phyloP scores from a whole-genome alignment of 1,140 invertebrate species.

The Heliothis subflexa region DNA sequence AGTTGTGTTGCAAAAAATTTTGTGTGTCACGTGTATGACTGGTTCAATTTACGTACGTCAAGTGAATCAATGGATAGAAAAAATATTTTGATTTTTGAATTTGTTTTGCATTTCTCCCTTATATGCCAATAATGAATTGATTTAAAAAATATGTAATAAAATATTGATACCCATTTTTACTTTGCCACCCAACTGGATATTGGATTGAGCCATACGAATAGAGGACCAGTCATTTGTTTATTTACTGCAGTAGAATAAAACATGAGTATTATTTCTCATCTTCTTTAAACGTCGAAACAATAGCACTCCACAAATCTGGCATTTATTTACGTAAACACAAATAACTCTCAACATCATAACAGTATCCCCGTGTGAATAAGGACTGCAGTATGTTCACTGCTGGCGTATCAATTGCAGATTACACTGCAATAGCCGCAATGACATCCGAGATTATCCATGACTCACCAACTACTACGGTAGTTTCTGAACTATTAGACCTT shows the following conservation, averaged over 20 bases:
- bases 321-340: not conserved
- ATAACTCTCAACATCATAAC: not conserved
- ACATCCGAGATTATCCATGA: conserved; percentile 1
- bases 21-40: not conserved
- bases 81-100: no score
- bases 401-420: conserved; percentile 23
- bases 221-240: no score
- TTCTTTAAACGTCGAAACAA: not conserved
- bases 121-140: no score
- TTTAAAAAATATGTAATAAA: no score
- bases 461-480: not conserved
- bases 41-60: no score
- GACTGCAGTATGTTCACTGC: conserved; percentile 4
- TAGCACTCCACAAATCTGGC: not conserved
- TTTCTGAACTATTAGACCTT: no score
- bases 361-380: conserved; percentile 35
- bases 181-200: no score
- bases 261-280: not conserved
- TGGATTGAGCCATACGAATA: no score
- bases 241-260: no score
- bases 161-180: no score
- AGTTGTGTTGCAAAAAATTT: not conserved
- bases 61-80: no score
- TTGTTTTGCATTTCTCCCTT: no score
- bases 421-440: conserved; percentile 15